phyloP scores from a whole-genome alignment of 2,113 vertebrate genomes.

The Platysternon megacephalum region DNA sequence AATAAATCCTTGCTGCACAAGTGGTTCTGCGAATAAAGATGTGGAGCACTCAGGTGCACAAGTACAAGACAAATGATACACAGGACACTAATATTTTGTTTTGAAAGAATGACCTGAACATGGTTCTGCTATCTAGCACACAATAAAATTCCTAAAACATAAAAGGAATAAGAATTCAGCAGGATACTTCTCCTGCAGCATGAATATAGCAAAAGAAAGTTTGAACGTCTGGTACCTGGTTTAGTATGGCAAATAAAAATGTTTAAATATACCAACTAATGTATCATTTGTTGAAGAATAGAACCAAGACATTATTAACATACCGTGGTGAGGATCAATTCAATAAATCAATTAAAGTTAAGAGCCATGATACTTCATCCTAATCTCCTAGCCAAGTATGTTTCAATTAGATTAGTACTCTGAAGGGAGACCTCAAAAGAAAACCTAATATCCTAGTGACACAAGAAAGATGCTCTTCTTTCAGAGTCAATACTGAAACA shows the following conservation, averaged over 20 bases:
- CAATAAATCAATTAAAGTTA: not conserved
- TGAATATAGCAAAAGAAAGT: not conserved
- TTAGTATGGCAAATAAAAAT: not conserved
- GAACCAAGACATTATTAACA: not conserved
- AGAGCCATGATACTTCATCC: not conserved
- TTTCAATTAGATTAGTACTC: not conserved
- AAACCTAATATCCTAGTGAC: not conserved
- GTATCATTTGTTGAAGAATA: not conserved
- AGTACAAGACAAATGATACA: not conserved
- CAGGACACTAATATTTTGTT: not conserved
- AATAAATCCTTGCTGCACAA: slow-evolving; percentile 27
- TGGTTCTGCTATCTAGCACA: not conserved
- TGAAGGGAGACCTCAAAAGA: not conserved
- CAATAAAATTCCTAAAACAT: not conserved
- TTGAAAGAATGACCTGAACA: not conserved
- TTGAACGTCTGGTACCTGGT: not conserved
- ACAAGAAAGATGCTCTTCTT: rapidly evolving
- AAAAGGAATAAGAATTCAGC: not conserved
- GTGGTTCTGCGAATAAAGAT: not conserved
- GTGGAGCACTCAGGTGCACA: rapidly evolving
- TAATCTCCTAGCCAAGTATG: not conserved
- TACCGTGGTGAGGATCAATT: not conserved
- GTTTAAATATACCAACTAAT: not conserved
- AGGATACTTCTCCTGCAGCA: slow-evolving; percentile 27
- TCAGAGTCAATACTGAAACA: not conserved